A percentile compares a stretch with the other conserved stretches of the same genome.
Conservation (phyloP, 1,140 invertebrate genomes). For the Drosophila yakuba region DNA sequence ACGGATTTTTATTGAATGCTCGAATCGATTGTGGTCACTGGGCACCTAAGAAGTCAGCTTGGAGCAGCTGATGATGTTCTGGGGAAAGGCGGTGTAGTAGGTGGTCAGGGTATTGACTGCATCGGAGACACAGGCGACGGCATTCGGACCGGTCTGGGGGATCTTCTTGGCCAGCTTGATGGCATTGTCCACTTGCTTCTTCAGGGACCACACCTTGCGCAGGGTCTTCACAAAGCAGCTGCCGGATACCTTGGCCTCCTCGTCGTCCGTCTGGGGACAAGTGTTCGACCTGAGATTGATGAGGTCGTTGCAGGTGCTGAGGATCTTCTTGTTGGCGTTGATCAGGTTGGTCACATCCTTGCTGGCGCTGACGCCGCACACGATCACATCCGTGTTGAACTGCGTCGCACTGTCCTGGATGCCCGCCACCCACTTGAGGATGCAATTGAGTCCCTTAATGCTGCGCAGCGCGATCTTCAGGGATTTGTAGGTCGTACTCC, state of each 20-base stretch:
- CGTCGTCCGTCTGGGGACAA: conserved; percentile 31
- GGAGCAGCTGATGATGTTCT: conserved; percentile 54
- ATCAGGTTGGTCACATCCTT: conserved; percentile 63
- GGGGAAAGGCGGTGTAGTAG: conserved; percentile 66
- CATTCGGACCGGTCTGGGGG: conserved; percentile 53
- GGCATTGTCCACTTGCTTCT: conserved; percentile 28
- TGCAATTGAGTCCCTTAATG: conserved; percentile 66
- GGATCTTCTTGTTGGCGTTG: conserved; percentile 51
- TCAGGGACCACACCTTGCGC: conserved; percentile 20
- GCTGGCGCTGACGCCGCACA: conserved; percentile 49
- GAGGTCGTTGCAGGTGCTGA: conserved; percentile 41
- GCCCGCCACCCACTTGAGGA: conserved; percentile 59
- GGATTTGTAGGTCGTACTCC: conserved; percentile 3
- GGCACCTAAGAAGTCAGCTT: conserved; percentile 48
- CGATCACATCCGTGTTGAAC: conserved; percentile 35
- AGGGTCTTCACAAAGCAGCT: conserved; percentile 43
- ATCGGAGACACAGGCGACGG: conserved; percentile 43
- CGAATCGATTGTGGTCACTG: neutral
- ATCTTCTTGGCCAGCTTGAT: conserved; percentile 49
- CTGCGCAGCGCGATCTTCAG: conserved; percentile 39
- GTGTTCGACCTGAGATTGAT: conserved; percentile 41
- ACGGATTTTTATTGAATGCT: conserved; percentile 10
- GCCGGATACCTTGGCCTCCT: conserved; percentile 8
- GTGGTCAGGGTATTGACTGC: conserved; percentile 34
- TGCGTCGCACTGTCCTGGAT: conserved; percentile 52